Evolutionary conservation across 2,888 invertebrate genomes (phyloP).

Genomic region (Acleris laterana): DNA sequence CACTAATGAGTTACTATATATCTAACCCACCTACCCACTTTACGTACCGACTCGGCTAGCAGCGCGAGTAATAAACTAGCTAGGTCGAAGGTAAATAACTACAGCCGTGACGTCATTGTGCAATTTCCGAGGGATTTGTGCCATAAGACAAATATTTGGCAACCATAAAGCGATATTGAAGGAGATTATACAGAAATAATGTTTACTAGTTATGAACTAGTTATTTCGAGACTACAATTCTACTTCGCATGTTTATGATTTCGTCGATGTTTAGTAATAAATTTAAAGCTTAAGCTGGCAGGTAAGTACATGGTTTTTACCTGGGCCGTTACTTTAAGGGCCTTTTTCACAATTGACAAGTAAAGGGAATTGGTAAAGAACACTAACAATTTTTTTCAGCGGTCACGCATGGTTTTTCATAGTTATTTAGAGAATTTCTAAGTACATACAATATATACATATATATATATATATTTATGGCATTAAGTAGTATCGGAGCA

Average conservation of each 20-base stretch:
- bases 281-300: too few relatives aligned
- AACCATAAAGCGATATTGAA: slow-evolving; percentile 12
- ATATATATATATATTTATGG: too few relatives aligned
- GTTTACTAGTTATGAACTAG: slow-evolving; percentile 17
- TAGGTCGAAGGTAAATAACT: slow-evolving; percentile 14
- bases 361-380: too few relatives aligned
- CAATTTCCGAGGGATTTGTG: slow-evolving; percentile 17
- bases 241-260: too few relatives aligned
- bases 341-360: too few relatives aligned
- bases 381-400: too few relatives aligned
- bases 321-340: neutral
- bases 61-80: slow-evolving; percentile 10
- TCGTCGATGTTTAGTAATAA: too few relatives aligned
- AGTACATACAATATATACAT: too few relatives aligned
- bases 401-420: too few relatives aligned
- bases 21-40: slow-evolving; percentile 17
- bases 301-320: neutral
- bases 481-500: too few relatives aligned
- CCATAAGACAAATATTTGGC: slow-evolving; percentile 13
- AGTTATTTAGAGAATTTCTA: too few relatives aligned
- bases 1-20: slow-evolving; percentile 15
- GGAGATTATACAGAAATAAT: slow-evolving; percentile 21
- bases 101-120: slow-evolving; percentile 24
- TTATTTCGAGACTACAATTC: neutral
- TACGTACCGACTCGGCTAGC: neutral